A percentile compares a stretch with the other conserved stretches of the same genome.
phyloP scores from a whole-genome alignment of 2,113 vertebrate species.

The Salvator merianae region DNA sequence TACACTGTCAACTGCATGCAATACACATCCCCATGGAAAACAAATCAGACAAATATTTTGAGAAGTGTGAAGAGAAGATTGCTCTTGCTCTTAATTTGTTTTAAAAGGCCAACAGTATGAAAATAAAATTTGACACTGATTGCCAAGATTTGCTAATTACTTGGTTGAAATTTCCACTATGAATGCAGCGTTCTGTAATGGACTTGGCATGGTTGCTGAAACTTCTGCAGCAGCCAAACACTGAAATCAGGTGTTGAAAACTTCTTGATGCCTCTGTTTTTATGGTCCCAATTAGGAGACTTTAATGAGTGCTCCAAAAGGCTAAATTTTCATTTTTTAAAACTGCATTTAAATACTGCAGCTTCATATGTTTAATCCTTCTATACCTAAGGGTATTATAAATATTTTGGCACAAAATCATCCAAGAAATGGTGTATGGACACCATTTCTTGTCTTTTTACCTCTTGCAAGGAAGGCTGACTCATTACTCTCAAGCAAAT shows the following conservation, averaged over 20 bases:
- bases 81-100: neutral
- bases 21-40: neutral
- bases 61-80: neutral
- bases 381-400: neutral
- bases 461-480: too few relatives aligned
- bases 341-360: neutral
- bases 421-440: too few relatives aligned
- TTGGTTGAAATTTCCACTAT: neutral
- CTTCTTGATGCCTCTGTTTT: too few relatives aligned
- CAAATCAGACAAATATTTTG: neutral
- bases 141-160: neutral
- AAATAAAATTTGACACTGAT: neutral
- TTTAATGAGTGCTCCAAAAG: neutral
- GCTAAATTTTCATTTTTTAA: neutral
- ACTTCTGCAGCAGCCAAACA: neutral
- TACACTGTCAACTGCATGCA: neutral
- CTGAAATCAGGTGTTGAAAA: neutral
- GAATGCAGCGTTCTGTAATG: too few relatives aligned
- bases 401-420: neutral
- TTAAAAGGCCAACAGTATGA: neutral
- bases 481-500: too few relatives aligned
- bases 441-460: too few relatives aligned
- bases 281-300: neutral
- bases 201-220: neutral
- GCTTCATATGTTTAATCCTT: neutral